A percentile compares a stretch with the other conserved stretches of the same genome.
Evolutionary conservation across 1,140 invertebrate genomes (phyloP).

Genomic region (Carposina sasakii): DNA sequence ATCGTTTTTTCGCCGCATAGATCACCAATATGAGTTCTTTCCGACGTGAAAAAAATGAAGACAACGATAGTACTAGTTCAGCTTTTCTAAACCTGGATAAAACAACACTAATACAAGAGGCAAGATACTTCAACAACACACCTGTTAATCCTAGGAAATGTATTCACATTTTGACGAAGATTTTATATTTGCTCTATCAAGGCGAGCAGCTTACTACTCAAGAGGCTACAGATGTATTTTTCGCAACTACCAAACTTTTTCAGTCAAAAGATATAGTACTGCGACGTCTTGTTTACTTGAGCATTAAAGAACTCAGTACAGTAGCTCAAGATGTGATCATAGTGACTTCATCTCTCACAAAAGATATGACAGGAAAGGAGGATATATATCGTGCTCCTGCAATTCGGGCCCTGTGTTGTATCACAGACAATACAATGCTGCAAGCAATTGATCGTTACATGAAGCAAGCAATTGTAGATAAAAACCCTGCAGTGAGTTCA

Average conservation of each 20-base stretch:
- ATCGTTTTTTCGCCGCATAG: too few relatives aligned
- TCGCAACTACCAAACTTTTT: constrained; percentile 99
- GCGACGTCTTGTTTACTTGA: constrained; percentile 94
- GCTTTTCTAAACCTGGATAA: constrained; percentile 95
- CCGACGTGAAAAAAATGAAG: constrained; percentile 43
- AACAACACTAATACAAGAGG: constrained; percentile 95
- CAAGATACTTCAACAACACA: constrained; percentile 96
- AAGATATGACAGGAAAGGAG: constrained; percentile 99
- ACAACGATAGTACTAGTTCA: constrained; percentile 79
- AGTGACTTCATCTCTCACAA: constrained; percentile 96
- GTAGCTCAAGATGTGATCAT: constrained; percentile 99
- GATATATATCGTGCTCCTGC: constrained; percentile 96
- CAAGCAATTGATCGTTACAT: constrained; percentile 98
- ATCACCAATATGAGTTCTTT: constrained; percentile 29
- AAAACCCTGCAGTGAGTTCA: constrained; percentile 93
- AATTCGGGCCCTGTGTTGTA: constrained; percentile 95
- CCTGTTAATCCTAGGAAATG: constrained; percentile 97
- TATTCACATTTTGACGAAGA: constrained; percentile 94
- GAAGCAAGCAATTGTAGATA: constrained; percentile 99
- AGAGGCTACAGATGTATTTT: constrained; percentile 98
- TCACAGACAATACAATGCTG: constrained; percentile 96
- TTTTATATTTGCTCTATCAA: constrained; percentile 95
- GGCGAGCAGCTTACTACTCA: constrained; percentile 87
- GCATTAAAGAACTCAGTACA: constrained; percentile 96
- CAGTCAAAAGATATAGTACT: constrained; percentile 96